These are phyloP conservation scores for Pseudoips prasinana DNA, from an alignment of 2,888 invertebrate genomes.

Conservation along the genomic window DNA sequence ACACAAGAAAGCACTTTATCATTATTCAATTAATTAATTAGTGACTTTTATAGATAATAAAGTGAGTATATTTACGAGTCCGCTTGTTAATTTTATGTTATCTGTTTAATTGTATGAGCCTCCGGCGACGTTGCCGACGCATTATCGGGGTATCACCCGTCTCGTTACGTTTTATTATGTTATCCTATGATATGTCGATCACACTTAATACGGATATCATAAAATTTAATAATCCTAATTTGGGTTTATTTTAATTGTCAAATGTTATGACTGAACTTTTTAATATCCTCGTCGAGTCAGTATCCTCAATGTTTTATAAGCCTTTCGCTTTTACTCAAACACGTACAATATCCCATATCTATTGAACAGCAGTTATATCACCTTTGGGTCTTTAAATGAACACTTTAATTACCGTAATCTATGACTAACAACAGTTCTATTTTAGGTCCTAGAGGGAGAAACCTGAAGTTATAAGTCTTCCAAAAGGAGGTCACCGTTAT, in stretches of 20 bases:
- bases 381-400: too few species aligned
- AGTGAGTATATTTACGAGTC: slow-evolving; percentile 72
- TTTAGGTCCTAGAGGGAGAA: too few species aligned
- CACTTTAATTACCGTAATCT: too few species aligned
- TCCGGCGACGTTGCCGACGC: slow-evolving; percentile 44
- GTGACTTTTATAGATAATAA: slow-evolving; percentile 79
- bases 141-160: slow-evolving; percentile 40
- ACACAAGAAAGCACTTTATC: slow-evolving; percentile 65
- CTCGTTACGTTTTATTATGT: slow-evolving; percentile 39
- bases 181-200: slow-evolving; percentile 38
- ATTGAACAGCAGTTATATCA: too few species aligned
- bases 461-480: too few species aligned
- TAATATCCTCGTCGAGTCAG: too few species aligned
- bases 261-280: too few species aligned
- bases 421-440: too few species aligned
- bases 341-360: too few species aligned
- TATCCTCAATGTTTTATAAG: too few species aligned
- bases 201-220: slow-evolving; percentile 34
- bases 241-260: background rate
- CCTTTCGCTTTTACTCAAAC: too few species aligned
- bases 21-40: slow-evolving; percentile 79
- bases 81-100: slow-evolving; percentile 75
- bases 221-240: slow-evolving; percentile 21
- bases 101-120: slow-evolving; percentile 70
- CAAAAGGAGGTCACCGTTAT: too few species aligned